Conservation (phyloP, 1,140 invertebrate genomes). For the Drosophila baimaii region DNA sequence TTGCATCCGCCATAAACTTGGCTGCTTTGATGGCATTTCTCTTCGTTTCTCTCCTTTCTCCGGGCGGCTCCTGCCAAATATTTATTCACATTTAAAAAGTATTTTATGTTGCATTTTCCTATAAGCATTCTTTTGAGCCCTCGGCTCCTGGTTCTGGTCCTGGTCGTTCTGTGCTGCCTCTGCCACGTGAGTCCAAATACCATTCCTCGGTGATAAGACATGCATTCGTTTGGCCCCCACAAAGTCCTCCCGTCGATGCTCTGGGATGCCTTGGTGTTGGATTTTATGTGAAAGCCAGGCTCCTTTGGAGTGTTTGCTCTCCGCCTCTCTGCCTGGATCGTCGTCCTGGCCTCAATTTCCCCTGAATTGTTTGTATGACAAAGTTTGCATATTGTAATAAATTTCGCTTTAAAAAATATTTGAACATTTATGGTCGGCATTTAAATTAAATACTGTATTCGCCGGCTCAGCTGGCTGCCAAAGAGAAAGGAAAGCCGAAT, state of each 20-base stretch:
- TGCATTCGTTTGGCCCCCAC: constrained; percentile 60
- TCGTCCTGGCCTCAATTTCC: constrained; percentile 4
- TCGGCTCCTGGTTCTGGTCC: neutral
- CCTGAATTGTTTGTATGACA: constrained; percentile 74
- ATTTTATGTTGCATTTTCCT: constrained; percentile 78
- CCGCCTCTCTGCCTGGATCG: neutral
- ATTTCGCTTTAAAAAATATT: constrained; percentile 73
- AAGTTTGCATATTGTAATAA: constrained; percentile 77
- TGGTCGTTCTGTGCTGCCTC: neutral
- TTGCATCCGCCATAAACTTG: constrained; percentile 25
- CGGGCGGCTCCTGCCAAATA: constrained; percentile 56
- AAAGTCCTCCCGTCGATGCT: neutral
- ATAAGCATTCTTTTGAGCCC: constrained; percentile 58
- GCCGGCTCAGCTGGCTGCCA: constrained; percentile 18
- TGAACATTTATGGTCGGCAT: constrained; percentile 71
- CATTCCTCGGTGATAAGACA: constrained; percentile 71
- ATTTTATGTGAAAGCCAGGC: constrained; percentile 56
- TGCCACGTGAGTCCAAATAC: constrained; percentile 47
- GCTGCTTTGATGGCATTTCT: constrained; percentile 31
- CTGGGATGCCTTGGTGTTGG: constrained; percentile 13
- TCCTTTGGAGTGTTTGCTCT: constrained; percentile 52
- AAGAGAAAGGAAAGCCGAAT: neutral
- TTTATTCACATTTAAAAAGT: constrained; percentile 79
- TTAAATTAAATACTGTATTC: constrained; percentile 69
- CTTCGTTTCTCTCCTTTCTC: too few species aligned